Percentiles rank a stretch among this genome's conserved stretches.
These are phyloP conservation scores for Neogale vison DNA, from an alignment of 2,113 vertebrate species.

Conservation along the genomic window DNA sequence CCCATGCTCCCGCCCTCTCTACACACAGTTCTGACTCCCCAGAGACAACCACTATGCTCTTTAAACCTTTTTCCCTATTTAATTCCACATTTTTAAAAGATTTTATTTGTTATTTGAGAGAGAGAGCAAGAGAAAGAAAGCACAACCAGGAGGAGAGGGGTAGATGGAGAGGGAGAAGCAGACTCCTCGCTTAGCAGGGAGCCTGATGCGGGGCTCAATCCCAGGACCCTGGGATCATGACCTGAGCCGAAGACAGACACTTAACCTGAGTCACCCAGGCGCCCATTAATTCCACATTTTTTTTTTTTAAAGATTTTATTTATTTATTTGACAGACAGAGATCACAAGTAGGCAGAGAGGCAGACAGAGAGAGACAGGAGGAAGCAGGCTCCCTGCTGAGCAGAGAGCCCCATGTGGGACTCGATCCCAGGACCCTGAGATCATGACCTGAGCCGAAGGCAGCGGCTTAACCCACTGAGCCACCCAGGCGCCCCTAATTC, in stretches of 20 bases:
- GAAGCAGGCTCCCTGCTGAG: no score
- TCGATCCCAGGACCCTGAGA: not conserved
- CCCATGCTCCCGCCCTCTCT: not conserved
- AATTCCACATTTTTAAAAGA: not conserved
- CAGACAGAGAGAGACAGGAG: no score
- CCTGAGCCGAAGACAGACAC: not conserved
- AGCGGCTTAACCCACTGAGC: not conserved
- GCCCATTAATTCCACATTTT: not conserved
- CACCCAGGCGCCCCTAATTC: not conserved
- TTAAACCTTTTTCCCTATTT: not conserved
- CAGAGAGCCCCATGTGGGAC: not conserved
- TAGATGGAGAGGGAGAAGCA: not conserved
- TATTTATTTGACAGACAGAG: no score
- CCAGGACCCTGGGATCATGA: not conserved
- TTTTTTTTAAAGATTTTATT: no score
- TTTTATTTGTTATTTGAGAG: not conserved
- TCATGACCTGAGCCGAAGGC: not conserved
- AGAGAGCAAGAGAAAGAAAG: not conserved
- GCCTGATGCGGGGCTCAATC: not conserved
- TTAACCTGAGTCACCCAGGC: not conserved
- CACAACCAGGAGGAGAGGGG: not conserved
- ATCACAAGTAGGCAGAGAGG: no score
- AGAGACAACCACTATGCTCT: not conserved
- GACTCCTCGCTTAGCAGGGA: not conserved
- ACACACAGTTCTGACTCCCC: not conserved